phyloP scores from a whole-genome alignment of 2,797 vertebrate species.

The Anas bernieri region DNA sequence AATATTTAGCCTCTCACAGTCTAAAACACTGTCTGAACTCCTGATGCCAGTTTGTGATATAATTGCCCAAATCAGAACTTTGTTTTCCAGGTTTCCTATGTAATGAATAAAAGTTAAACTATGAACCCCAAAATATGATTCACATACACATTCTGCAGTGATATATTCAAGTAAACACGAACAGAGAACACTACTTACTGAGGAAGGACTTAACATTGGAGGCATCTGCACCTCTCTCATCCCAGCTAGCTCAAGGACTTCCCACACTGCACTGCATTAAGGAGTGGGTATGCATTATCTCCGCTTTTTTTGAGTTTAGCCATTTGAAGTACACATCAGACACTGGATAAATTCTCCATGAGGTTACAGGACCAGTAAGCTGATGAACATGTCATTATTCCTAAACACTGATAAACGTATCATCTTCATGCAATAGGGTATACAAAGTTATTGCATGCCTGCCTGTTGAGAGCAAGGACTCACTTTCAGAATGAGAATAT shows the following conservation, averaged over 20 bases:
- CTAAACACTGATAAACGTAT: neutral
- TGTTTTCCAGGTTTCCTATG: neutral
- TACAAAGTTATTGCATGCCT: neutral
- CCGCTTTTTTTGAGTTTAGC: neutral
- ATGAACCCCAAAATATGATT: neutral
- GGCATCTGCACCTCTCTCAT: neutral
- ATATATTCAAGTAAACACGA: neutral
- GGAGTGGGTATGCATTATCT: accelerated
- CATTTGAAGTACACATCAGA: neutral
- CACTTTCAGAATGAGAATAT: neutral
- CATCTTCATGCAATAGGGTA: neutral
- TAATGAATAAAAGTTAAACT: neutral
- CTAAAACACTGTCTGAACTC: neutral
- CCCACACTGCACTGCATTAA: accelerated
- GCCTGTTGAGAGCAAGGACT: neutral
- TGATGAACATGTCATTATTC: neutral
- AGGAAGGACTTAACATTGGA: neutral
- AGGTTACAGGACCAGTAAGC: neutral
- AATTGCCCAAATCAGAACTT: neutral
- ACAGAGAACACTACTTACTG: neutral
- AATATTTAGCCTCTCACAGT: neutral
- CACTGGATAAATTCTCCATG: neutral
- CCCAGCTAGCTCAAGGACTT: neutral
- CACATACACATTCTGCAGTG: neutral
- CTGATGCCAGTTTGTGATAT: accelerated